A percentile compares a stretch with the other conserved stretches of the same genome.
phyloP scores from a whole-genome alignment of 1,140 invertebrate genomes.

The Drosophila bocki region DNA sequence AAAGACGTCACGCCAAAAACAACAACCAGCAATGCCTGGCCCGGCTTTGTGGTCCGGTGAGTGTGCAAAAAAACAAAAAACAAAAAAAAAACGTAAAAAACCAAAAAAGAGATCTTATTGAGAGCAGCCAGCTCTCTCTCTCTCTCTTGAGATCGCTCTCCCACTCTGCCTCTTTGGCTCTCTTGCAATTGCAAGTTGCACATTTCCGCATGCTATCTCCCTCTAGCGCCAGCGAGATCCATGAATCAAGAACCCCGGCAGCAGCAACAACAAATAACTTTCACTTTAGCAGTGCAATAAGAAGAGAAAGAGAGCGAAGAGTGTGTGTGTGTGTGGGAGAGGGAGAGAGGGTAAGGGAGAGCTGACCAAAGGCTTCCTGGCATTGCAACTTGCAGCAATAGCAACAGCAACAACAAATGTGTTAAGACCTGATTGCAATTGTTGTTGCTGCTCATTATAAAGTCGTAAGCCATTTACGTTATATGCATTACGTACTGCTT shows the following conservation, averaged over 20 bases:
- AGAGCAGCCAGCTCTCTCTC: slow-evolving; percentile 10
- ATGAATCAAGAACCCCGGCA: slow-evolving; percentile 43
- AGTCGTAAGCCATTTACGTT: slow-evolving; percentile 71
- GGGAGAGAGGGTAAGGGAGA: background rate
- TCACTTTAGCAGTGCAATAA: slow-evolving; percentile 41
- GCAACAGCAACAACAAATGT: slow-evolving; percentile 37
- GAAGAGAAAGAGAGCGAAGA: slow-evolving; percentile 6
- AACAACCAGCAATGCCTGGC: slow-evolving; percentile 77
- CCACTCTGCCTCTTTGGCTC: slow-evolving; percentile 10
- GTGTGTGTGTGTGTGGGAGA: background rate
- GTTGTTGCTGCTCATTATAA: slow-evolving; percentile 68
- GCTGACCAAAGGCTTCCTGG: slow-evolving; percentile 54
- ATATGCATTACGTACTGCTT: slow-evolving; percentile 34
- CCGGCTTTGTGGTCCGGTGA: slow-evolving; percentile 85
- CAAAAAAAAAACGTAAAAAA: background rate
- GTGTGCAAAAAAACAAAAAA: slow-evolving; percentile 44
- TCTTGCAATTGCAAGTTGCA: slow-evolving; percentile 55
- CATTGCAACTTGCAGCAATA: slow-evolving; percentile 48
- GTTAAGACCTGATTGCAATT: slow-evolving; percentile 49
- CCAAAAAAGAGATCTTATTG: slow-evolving; percentile 17
- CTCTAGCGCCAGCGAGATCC: slow-evolving; percentile 25
- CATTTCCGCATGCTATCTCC: slow-evolving; percentile 58
- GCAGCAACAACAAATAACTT: slow-evolving; percentile 52
- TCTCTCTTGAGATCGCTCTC: slow-evolving; percentile 15
- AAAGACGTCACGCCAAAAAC: slow-evolving; percentile 51